phyloP scores from a whole-genome alignment of 1,140 invertebrate species.

The Trachymyrmex septentrionalis region DNA sequence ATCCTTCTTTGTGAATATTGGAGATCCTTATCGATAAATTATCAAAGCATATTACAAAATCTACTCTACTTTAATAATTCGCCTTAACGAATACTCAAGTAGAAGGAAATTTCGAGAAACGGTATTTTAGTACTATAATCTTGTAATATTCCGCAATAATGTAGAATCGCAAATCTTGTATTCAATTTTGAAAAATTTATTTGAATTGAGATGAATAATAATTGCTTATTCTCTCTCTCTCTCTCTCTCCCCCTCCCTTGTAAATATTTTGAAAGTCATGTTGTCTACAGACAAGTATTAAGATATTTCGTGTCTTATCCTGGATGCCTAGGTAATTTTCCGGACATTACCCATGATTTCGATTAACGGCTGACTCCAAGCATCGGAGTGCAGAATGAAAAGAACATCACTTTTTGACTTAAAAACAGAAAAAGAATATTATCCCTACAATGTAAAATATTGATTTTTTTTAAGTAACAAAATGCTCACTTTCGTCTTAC shows the following conservation, averaged over 20 bases:
- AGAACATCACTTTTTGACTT: constrained; percentile 6
- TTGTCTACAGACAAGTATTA: constrained; percentile 9
- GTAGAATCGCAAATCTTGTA: background rate
- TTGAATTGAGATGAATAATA: background rate
- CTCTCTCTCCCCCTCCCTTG: no score
- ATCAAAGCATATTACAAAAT: background rate
- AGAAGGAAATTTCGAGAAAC: background rate
- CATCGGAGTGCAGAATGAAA: background rate
- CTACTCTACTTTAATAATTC: background rate
- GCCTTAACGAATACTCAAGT: background rate
- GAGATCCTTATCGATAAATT: background rate
- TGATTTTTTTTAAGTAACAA: background rate
- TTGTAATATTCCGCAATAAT: background rate
- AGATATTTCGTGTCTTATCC: constrained; percentile 32
- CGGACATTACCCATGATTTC: constrained; percentile 48
- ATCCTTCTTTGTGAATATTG: no score
- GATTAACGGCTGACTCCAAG: constrained; percentile 23
- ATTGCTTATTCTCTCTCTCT: background rate
- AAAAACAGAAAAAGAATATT: background rate
- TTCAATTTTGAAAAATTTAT: background rate
- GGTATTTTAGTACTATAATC: background rate
- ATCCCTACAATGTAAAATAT: background rate
- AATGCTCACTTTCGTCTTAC: background rate
- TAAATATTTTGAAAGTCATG: background rate
- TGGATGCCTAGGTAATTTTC: constrained; percentile 50